These are phyloP conservation scores for Drosophila emarginata DNA, from an alignment of 2,888 invertebrate genomes.

Conservation along the genomic window DNA sequence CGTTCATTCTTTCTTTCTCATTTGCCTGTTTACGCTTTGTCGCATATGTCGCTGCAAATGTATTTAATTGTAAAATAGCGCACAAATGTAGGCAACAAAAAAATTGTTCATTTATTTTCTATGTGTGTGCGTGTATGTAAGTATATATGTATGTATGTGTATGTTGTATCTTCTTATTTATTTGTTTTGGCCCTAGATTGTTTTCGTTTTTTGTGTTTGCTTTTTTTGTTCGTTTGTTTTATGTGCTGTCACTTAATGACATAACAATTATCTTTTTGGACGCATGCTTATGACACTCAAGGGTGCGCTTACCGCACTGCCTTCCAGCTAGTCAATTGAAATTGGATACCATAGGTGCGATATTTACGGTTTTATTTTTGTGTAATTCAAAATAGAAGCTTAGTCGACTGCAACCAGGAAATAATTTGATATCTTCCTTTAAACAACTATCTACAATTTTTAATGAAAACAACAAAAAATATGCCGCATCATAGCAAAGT, in stretches of 20 bases:
- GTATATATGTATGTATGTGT: slow-evolving; percentile 12
- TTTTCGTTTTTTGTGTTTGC: slow-evolving; percentile 5
- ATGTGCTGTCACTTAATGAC: slow-evolving; percentile 67
- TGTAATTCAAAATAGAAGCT: slow-evolving; percentile 17
- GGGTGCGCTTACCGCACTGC: slow-evolving; percentile 59
- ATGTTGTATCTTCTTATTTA: slow-evolving; percentile 39
- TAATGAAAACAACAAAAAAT: background rate
- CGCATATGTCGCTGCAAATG: slow-evolving; percentile 72
- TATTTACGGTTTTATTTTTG: slow-evolving; percentile 2
- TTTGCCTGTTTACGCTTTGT: slow-evolving; percentile 70
- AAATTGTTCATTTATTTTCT: slow-evolving; percentile 33
- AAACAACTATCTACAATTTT: background rate
- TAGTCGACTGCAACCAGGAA: background rate
- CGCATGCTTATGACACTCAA: slow-evolving; percentile 66
- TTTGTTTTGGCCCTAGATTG: slow-evolving; percentile 34
- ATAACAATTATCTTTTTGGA: slow-evolving; percentile 73
- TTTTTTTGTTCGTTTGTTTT: slow-evolving; percentile 42
- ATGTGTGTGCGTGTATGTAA: slow-evolving; percentile 9
- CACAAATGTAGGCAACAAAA: slow-evolving; percentile 52
- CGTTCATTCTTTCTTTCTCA: slow-evolving; percentile 2
- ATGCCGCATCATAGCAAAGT: too few species aligned
- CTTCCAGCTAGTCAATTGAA: slow-evolving; percentile 66
- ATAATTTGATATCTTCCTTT: background rate
- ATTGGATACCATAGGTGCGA: slow-evolving; percentile 39
- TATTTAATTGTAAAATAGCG: slow-evolving; percentile 62